These are phyloP conservation scores for Brachyptera risi DNA, from an alignment of 2,888 invertebrate species.

Conservation along the genomic window DNA sequence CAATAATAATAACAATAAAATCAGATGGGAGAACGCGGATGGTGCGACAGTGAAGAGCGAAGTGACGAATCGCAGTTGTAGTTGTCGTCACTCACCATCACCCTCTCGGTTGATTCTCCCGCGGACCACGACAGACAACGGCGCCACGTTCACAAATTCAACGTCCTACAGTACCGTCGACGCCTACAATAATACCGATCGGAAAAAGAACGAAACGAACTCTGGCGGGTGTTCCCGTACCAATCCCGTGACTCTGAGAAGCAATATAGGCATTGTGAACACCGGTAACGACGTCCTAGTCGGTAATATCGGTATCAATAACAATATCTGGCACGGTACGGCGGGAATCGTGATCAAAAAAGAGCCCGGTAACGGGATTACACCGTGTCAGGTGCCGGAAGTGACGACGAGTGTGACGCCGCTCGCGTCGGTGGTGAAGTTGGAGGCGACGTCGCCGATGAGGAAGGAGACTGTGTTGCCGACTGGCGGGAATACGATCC, in stretches of 20 bases:
- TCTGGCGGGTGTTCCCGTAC: conserved; percentile 65
- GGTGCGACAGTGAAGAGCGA: conserved; percentile 28
- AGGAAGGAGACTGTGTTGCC: conserved; percentile 53
- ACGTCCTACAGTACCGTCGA: too few relatives aligned
- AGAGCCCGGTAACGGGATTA: conserved; percentile 53
- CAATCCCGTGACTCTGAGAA: conserved; percentile 51
- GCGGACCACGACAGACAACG: not conserved
- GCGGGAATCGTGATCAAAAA: conserved; percentile 50
- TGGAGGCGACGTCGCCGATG: conserved; percentile 63
- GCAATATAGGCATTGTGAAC: too few relatives aligned
- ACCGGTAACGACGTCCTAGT: conserved; percentile 5
- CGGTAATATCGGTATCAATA: conserved; percentile 1
- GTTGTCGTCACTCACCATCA: conserved; percentile 34
- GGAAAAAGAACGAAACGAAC: conserved; percentile 21
- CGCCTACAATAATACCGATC: too few relatives aligned
- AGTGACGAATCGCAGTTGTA: conserved; percentile 27
- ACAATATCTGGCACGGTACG: conserved; percentile 32
- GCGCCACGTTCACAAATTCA: conserved; percentile 24
- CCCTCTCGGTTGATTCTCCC: conserved; percentile 5
- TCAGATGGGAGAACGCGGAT: conserved; percentile 25
- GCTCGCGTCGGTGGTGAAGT: conserved; percentile 51
- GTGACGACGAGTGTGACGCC: conserved; percentile 47
- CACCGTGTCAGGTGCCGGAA: conserved; percentile 57
- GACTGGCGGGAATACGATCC: too few relatives aligned
- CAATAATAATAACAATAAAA: not conserved